Evolutionary conservation across 2,888 invertebrate species (phyloP), one percentile per base, ranked within the genome.

Genomic region (Tuta absoluta): DNA sequence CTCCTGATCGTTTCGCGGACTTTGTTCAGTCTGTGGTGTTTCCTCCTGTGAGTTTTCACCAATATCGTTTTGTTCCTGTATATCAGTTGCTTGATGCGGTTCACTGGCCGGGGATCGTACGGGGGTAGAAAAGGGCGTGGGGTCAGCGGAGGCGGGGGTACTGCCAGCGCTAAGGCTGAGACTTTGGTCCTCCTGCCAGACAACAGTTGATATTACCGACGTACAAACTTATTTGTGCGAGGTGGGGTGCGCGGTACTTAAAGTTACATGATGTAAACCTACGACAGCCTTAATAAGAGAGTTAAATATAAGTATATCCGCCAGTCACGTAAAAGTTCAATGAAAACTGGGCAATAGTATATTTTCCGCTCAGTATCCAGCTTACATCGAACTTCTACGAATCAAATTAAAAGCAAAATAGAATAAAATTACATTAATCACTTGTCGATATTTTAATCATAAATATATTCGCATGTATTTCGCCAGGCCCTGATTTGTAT

Each of bases 161-260:
- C 77, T 80, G 69, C 84, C 87, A 64, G 78, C 81, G 80, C 86
- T 88, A 85, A 87, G 84, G 82, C 79, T 89, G 78, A 84, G 76
- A 82, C 33, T 33, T 33, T 33, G 33, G 33, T 89, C 91, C 83
- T 87, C 90, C 91, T 91, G 91, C 84, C 80, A 86, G 85, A 88
- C 77, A 87, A 78, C 68, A 85, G 81, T 80, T 76, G 77, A 82
- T 79, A 83, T 77, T 81, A 81, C 76, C 73, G 72, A 78, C 75
- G 72, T 70, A 79, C 77, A 80, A 81, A 83, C 81, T 81, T 79
- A 81, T 76, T 70, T 75, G 75, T 79, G 82, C 83, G 79, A 72
- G 66, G 19, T 23, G 45, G 49, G 63, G 49, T 14, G 33, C 56
- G 56, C 56, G 56, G 23, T 56, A 11, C 23, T 53, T 23, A 53